Percentiles rank a stretch among this genome's conserved stretches.
Evolutionary conservation across 1,140 invertebrate genomes (phyloP).

Genomic region (Drosophila lowei): DNA sequence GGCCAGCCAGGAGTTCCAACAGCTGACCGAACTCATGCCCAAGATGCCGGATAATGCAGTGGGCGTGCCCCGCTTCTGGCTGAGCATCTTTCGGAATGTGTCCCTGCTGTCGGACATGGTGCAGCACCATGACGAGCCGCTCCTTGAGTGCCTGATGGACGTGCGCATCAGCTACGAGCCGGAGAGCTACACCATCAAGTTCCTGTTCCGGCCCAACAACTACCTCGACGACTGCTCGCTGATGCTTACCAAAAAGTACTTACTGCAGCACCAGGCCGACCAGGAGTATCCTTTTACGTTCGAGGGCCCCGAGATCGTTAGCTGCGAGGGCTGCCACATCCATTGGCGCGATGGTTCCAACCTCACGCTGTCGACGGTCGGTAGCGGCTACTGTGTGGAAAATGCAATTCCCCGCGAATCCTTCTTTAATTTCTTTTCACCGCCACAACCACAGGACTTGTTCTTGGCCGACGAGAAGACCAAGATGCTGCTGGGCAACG

Average conservation of each 20-base stretch:
- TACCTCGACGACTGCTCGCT: constrained; percentile 96
- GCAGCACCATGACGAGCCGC: constrained; percentile 96
- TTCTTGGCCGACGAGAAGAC: constrained; percentile 84
- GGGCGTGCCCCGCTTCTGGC: constrained; percentile 98
- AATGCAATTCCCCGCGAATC: constrained; percentile 96
- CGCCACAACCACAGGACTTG: constrained; percentile 89
- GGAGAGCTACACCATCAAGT: constrained; percentile 88
- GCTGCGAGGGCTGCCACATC: constrained; percentile 95
- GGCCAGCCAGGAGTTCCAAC: constrained; percentile 80
- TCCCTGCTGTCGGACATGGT: constrained; percentile 94
- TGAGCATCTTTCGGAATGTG: constrained; percentile 97
- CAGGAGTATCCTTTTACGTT: constrained; percentile 96
- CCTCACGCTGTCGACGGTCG: constrained; percentile 94
- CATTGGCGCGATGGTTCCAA: constrained; percentile 98
- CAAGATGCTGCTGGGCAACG: constrained; percentile 85
- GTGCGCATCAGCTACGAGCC: constrained; percentile 90
- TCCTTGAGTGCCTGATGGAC: constrained; percentile 95
- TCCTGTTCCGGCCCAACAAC: constrained; percentile 96
- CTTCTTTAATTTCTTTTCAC: constrained; percentile 99
- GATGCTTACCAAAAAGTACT: constrained; percentile 96
- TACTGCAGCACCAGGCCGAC: constrained; percentile 95
- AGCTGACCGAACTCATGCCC: constrained; percentile 39
- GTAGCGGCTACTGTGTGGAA: too few relatives aligned
- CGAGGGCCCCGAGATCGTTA: constrained; percentile 98
- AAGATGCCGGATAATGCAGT: constrained; percentile 85